phyloP scores from a whole-genome alignment of 1,140 invertebrate species.

The Drosophila sechellia region DNA sequence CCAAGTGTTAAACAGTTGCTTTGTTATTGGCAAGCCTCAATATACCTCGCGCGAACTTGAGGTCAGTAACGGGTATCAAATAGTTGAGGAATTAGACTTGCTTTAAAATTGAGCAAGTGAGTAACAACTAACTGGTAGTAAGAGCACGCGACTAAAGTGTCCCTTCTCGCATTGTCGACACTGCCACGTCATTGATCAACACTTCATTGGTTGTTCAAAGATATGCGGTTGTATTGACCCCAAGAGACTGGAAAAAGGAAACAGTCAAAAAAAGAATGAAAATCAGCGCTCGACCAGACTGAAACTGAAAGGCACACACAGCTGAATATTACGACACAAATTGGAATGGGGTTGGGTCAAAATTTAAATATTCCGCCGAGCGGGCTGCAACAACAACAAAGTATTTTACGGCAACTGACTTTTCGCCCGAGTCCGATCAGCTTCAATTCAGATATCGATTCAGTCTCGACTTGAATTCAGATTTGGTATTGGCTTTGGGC shows the following conservation, averaged over 20 bases:
- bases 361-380: conserved; percentile 72
- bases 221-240: conserved; percentile 62
- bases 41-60: too few species aligned
- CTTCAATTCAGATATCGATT: conserved; percentile 51
- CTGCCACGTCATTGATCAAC: background rate
- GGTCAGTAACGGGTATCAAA: too few species aligned
- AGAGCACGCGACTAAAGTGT: too few species aligned
- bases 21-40: too few species aligned
- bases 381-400: conserved; percentile 16
- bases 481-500: conserved; percentile 33
- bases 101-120: too few species aligned
- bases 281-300: conserved; percentile 3
- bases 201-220: conserved; percentile 42
- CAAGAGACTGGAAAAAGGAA: conserved; percentile 39
- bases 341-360: conserved; percentile 76
- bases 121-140: too few species aligned
- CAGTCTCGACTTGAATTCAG: conserved; percentile 10
- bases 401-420: conserved; percentile 57
- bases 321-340: conserved; percentile 74
- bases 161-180: too few species aligned
- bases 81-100: too few species aligned
- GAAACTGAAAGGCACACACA: conserved; percentile 33
- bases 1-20: too few species aligned
- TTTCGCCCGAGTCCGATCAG: conserved; percentile 40
- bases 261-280: background rate